Evolutionary conservation across 2,888 invertebrate genomes (phyloP).

Genomic region (Oligia latruncula): DNA sequence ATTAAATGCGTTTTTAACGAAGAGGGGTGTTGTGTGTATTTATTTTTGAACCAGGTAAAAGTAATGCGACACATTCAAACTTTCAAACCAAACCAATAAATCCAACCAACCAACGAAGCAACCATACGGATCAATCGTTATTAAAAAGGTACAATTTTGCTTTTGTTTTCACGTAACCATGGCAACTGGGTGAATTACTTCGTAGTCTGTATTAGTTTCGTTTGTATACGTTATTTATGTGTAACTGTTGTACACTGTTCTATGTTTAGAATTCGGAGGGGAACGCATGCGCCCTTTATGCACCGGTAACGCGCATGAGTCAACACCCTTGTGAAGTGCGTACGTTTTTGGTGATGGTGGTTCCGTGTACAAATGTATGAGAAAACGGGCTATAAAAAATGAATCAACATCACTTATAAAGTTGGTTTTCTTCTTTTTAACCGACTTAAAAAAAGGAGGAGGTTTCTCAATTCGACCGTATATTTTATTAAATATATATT

Average conservation of each 20-base stretch:
- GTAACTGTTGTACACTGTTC: constrained; percentile 34
- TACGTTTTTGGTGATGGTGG: constrained; percentile 8
- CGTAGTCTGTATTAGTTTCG: constrained; percentile 3
- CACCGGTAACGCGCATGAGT: constrained; percentile 68
- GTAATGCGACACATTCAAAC: neutral
- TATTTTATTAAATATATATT: neutral
- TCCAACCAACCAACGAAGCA: neutral
- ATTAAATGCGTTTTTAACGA: neutral
- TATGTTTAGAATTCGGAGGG: constrained; percentile 68
- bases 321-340: constrained; percentile 49
- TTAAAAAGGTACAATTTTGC: neutral
- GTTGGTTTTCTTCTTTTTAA: neutral
- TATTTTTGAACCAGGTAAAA: neutral
- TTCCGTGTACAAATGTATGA: constrained; percentile 46
- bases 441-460: too few species aligned
- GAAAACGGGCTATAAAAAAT: neutral
- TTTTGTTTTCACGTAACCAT: constrained; percentile 45
- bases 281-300: constrained; percentile 74
- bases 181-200: constrained; percentile 17
- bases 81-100: neutral
- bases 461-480: too few species aligned
- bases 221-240: neutral
- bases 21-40: neutral
- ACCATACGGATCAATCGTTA: too few species aligned
- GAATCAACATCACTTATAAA: neutral